These are phyloP conservation scores for Gallinago stenura DNA, from an alignment of 2,797 vertebrate genomes.

Conservation along the genomic window DNA sequence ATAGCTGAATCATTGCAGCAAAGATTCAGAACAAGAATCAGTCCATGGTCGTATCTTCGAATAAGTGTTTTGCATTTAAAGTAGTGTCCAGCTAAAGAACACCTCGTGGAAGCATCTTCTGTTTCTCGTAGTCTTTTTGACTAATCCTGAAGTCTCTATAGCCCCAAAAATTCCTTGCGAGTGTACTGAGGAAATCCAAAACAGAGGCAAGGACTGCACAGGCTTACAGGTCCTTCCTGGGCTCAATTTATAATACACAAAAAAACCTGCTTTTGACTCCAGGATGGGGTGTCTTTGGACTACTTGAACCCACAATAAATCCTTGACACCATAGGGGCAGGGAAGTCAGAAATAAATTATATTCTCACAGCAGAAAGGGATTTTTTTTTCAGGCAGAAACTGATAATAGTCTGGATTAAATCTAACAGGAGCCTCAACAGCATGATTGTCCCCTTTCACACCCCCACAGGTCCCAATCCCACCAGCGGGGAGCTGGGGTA, in stretches of 20 bases:
- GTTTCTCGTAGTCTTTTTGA: neutral
- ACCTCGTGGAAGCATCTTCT: neutral
- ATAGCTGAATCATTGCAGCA: neutral
- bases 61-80: neutral
- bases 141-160: neutral
- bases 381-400: neutral
- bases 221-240: neutral
- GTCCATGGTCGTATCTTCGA: neutral
- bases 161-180: neutral
- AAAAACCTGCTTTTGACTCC: neutral
- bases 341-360: neutral
- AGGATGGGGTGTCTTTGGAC: neutral
- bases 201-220: neutral
- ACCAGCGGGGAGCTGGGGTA: neutral
- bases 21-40: neutral
- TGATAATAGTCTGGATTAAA: neutral
- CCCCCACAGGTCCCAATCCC: neutral
- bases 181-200: neutral
- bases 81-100: neutral
- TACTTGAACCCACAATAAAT: neutral
- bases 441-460: neutral
- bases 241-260: neutral
- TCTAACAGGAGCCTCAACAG: neutral
- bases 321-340: fast-evolving
- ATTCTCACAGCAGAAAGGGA: neutral